These are phyloP conservation scores for Heteromyza rotundicornis DNA, from an alignment of 2,888 invertebrate genomes.

Conservation along the genomic window DNA sequence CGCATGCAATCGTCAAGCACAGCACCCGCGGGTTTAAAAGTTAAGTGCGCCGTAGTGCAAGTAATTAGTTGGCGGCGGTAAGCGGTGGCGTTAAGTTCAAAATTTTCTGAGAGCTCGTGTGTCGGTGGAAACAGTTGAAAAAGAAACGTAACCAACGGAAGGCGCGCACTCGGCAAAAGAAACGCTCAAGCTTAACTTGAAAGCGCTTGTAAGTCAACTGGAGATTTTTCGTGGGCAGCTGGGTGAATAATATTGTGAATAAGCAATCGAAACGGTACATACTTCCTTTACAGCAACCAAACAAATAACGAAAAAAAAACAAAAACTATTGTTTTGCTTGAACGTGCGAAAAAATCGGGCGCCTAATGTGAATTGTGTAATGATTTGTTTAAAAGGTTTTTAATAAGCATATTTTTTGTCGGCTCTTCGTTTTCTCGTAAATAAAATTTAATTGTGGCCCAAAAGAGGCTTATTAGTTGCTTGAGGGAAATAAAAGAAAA, in stretches of 20 bases:
- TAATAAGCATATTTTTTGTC: neutral
- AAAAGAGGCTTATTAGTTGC: neutral
- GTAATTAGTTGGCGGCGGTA: constrained; percentile 50
- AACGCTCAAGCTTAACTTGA: too few relatives aligned
- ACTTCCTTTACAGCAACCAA: neutral
- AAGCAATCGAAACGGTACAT: neutral
- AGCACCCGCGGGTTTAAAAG: constrained; percentile 43
- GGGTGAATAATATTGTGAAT: neutral
- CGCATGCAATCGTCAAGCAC: neutral
- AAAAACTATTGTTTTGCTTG: neutral
- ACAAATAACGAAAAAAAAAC: too few relatives aligned
- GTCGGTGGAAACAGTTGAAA: too few relatives aligned
- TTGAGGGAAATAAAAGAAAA: neutral
- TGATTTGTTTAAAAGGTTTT: neutral
- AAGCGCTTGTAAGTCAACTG: too few relatives aligned
- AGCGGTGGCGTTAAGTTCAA: constrained; percentile 51
- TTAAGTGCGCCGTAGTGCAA: constrained; percentile 37
- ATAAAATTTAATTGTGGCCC: too few relatives aligned
- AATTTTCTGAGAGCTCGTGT: too few relatives aligned
- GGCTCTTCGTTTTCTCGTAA: neutral
- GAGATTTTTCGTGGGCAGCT: neutral
- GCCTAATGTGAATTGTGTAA: neutral
- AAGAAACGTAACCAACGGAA: too few relatives aligned
- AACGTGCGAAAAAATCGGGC: constrained; percentile 2
- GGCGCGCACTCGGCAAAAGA: too few relatives aligned